These are phyloP conservation scores for Cranoglanis bouderius DNA, from an alignment of 2,113 vertebrate species.

Conservation along the genomic window DNA sequence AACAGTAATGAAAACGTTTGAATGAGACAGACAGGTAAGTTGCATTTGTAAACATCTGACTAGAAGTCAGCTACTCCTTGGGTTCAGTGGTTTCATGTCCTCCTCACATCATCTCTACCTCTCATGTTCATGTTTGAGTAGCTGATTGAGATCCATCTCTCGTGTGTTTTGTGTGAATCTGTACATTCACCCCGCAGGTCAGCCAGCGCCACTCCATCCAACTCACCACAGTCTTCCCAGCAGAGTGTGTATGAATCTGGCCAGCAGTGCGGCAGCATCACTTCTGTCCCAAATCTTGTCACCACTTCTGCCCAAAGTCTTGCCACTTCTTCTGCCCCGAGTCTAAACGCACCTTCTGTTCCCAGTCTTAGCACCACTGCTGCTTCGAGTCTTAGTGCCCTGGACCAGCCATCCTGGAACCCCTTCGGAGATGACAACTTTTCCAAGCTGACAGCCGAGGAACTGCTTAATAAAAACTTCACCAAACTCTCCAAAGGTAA, in stretches of 20 bases:
- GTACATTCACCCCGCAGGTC: slow-evolving; percentile 71
- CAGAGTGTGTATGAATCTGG: slow-evolving; percentile 55
- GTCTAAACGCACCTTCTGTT: not conserved
- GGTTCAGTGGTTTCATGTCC: not conserved
- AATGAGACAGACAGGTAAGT: not conserved
- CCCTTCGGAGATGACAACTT: slow-evolving; percentile 96
- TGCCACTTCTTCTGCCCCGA: not conserved
- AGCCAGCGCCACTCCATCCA: slow-evolving; percentile 81
- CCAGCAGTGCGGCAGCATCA: slow-evolving; percentile 53
- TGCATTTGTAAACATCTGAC: not conserved
- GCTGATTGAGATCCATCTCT: not conserved
- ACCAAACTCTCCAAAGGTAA: slow-evolving; percentile 84
- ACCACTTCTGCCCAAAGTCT: slow-evolving; percentile 5
- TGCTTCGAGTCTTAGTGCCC: slow-evolving; percentile 48
- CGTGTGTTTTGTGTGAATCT: slow-evolving; percentile 1
- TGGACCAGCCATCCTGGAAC: slow-evolving; percentile 81
- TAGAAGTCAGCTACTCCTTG: not conserved
- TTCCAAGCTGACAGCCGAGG: slow-evolving; percentile 87
- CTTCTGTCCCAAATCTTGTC: not conserved
- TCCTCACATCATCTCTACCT: not conserved
- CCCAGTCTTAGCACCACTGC: not conserved
- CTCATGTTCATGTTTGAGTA: not conserved
- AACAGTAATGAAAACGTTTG: not conserved
- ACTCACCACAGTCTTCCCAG: slow-evolving; percentile 58
- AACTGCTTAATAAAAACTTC: slow-evolving; percentile 86